A percentile compares a stretch with the other conserved stretches of the same genome.
These are phyloP conservation scores for Aporophyla nigra DNA, from an alignment of 2,888 invertebrate genomes.

Conservation along the genomic window DNA sequence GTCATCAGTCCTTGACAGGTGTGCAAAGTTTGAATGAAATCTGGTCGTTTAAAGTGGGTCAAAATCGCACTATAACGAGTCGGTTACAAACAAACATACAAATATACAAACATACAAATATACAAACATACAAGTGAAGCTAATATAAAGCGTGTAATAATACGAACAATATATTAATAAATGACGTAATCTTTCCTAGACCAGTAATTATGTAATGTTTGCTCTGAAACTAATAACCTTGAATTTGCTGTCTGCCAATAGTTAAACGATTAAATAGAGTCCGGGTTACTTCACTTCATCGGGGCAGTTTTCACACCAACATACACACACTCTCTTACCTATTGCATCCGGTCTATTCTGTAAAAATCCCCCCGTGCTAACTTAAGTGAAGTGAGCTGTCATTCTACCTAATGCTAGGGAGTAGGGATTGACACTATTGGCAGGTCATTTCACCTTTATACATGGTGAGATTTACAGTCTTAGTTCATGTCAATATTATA, in stretches of 20 bases:
- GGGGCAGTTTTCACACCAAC: not conserved
- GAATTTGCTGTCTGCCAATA: slow-evolving; percentile 31
- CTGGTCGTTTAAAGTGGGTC: too few species aligned
- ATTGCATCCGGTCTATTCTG: not conserved
- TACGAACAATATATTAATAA: slow-evolving; percentile 27
- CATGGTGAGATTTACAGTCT: not conserved
- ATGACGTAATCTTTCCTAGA: slow-evolving; percentile 44
- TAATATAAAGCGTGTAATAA: too few species aligned
- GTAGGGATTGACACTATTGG: not conserved
- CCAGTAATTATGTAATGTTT: slow-evolving; percentile 45
- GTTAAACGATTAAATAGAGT: slow-evolving; percentile 12
- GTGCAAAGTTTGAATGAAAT: too few species aligned
- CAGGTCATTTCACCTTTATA: not conserved
- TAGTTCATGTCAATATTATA: not conserved
- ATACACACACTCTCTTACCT: too few species aligned
- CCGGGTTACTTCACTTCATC: not conserved
- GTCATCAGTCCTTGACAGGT: too few species aligned
- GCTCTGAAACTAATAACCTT: slow-evolving; percentile 49
- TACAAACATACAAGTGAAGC: too few species aligned
- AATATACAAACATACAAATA: too few species aligned
- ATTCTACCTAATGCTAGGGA: not conserved
- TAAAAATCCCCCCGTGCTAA: not conserved
- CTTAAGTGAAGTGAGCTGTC: not conserved
- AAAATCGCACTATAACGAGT: too few species aligned
- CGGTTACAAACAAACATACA: too few species aligned